Evolutionary conservation across 2,797 vertebrate genomes (phyloP), one percentile per base, ranked within the genome.

Genomic region (Lepilemur ruficaudatus): DNA sequence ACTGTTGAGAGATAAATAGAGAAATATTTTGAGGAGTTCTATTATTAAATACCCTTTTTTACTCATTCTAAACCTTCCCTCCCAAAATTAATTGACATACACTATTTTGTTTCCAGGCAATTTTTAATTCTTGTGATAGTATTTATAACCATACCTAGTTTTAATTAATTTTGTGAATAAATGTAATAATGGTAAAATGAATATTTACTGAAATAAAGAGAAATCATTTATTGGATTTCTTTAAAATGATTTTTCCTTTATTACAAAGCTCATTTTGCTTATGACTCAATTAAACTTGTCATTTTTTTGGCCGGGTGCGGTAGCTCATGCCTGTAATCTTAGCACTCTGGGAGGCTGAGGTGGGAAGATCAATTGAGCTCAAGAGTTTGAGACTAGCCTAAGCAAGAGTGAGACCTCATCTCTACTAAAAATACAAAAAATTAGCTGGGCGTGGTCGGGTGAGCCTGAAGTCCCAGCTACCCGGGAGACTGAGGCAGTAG

Each of bases 161-260:
- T 96, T 82, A 76, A 97, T 92, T 95, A 95, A 91, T 70, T 92
- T 91, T 81, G 35, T 92, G 67, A 96, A 55, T 79, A 94, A 93
- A 93, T 92, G 65, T 95, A 97, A 96, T 82, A 70, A 88, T 69
- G 80, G 7, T 63, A 79, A 93, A 96, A 92, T 92, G 88, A 97
- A 67, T 97, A 94, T 59, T 95, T 96, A 95, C 82, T 96, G 59
- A 94, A 95, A 93, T 70, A 63, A 59, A 55, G 35, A 85, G 20
- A 91, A 87, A 90, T 89, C 85, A 41, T 67, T 55, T 86, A 89
- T 75, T 93, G 28, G 88, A 82, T 96, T 97, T 85, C 59, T 38
- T 87, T 92, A 84, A 95, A 88, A 93, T 85, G 23, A 90, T 79
- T 92, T 94, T 35, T 82, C 48, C 63, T 93, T 97, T 93, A 83